These are phyloP conservation scores for Colistium nudipinnis DNA, from an alignment of 2,113 vertebrate species.

Conservation along the genomic window DNA sequence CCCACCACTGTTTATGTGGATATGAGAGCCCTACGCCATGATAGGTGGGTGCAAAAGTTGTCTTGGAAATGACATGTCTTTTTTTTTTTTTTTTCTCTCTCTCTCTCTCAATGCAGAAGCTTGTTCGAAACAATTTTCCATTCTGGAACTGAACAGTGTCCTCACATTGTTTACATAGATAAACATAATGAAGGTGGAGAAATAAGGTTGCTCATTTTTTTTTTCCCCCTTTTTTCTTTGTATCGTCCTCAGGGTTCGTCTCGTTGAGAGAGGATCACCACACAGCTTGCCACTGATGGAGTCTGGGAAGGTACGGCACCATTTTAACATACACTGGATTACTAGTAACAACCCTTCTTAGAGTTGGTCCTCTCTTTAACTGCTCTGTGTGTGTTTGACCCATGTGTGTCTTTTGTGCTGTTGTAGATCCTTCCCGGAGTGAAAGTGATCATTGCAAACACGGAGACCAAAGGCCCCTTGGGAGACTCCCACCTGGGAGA, in stretches of 20 bases:
- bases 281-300: slow-evolving; percentile 96
- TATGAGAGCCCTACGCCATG: slow-evolving; percentile 94
- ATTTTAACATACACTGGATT: slow-evolving; percentile 7
- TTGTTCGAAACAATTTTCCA: too few species aligned
- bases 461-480: slow-evolving; percentile 94
- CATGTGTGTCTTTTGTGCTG: slow-evolving; percentile 6
- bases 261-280: slow-evolving; percentile 95
- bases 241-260: slow-evolving; percentile 84
- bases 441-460: slow-evolving; percentile 95
- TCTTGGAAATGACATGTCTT: neutral
- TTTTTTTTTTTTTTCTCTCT: neutral
- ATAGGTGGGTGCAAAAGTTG: slow-evolving; percentile 81
- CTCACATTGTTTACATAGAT: neutral
- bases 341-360: neutral
- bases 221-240: neutral
- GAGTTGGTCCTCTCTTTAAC: too few species aligned
- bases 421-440: slow-evolving; percentile 94
- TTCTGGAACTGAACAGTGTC: too few species aligned
- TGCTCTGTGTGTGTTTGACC: neutral
- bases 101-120: too few species aligned
- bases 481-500: slow-evolving; percentile 96
- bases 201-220: neutral
- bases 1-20: slow-evolving; percentile 97
- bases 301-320: slow-evolving; percentile 91
- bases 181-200: neutral